These are phyloP conservation scores for Altica lythri DNA, from an alignment of 2,888 invertebrate species.

Conservation along the genomic window DNA sequence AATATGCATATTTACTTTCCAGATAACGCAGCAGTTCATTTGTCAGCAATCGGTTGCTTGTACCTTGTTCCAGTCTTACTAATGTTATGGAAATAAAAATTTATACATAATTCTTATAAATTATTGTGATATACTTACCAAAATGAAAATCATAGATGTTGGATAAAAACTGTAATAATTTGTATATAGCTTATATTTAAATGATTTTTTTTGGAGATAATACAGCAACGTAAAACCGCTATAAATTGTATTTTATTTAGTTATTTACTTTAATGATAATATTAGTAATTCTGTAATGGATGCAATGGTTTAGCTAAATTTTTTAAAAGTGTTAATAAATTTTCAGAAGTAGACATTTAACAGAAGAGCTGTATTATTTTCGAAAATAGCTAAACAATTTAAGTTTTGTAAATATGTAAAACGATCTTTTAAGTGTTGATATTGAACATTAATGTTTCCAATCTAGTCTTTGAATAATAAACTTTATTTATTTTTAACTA, in stretches of 20 bases:
- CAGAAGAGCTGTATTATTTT: too few relatives aligned
- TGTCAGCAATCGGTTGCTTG: not conserved
- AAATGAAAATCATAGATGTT: constrained; percentile 14
- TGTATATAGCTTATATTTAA: too few relatives aligned
- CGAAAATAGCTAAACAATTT: too few relatives aligned
- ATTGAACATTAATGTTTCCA: constrained; percentile 29
- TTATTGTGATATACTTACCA: constrained; percentile 39
- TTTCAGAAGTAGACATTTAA: too few relatives aligned
- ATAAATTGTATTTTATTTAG: too few relatives aligned
- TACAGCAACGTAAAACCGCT: too few relatives aligned
- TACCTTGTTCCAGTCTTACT: constrained; percentile 9
- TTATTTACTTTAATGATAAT: too few relatives aligned
- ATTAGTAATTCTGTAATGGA: too few relatives aligned
- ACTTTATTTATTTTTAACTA: constrained; percentile 12
- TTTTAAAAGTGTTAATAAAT: too few relatives aligned
- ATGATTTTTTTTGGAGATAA: too few relatives aligned
- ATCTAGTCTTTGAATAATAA: constrained; percentile 34
- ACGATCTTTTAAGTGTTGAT: constrained; percentile 17
- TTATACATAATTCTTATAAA: not conserved
- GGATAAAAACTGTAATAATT: constrained; percentile 35
- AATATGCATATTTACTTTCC: constrained; percentile 10
- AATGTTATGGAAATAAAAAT: constrained; percentile 4
- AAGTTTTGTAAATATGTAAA: constrained; percentile 32
- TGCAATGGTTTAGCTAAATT: too few relatives aligned
- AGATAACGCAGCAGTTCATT: constrained; percentile 13